Evolutionary conservation across 2,113 vertebrate species (phyloP), one percentile per base, ranked within the genome.

Genomic region (Zapornia atra): DNA sequence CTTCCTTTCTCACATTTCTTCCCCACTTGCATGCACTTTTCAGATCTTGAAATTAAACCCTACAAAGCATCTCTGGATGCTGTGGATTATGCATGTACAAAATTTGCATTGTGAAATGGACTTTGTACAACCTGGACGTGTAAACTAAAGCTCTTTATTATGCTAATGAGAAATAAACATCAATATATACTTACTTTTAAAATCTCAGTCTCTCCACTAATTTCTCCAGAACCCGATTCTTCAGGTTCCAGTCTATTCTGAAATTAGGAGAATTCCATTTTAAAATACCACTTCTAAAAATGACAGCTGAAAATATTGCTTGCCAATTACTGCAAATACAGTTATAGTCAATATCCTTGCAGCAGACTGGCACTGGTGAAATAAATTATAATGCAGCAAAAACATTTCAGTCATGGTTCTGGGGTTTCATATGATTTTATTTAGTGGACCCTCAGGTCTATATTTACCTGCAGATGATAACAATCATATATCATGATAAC

Each of bases 161-260:
- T 59, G 50, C 6, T 36, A 66, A 57, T 46, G 33, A 78, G 24
- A 90, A 86, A 86, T 26, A 72, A 60, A 34, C 7, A 59, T 40
- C 6, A 69, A 13, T 40, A 70, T 31, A 57, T n/a, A 97, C 98
- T 98, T 86, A 98, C 98, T 46, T 95, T 96, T 48, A 98, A 79
- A 82, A 97, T 78, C 24, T 97, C 97, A 20, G 89, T 92, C 11
- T 93, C 90, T 93, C 8, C 31, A 9, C 75, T 77, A 72, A 48
- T 50, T 31, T 97, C 96, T 44, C 97, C 97, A 51, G 97, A 98
- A 63, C 98, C 98, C 0, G 98, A 99, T 38, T 98, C 98, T 84
- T 99, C 97, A 6, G 94, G 90, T 88, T 98, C 98, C 12, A 92
- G 34, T 77, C 91, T 97, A 60, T 95, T 97, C 99, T 99, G 95